Evolutionary conservation across 2,888 invertebrate species (phyloP).

Genomic region (Parochlus steinenii): DNA sequence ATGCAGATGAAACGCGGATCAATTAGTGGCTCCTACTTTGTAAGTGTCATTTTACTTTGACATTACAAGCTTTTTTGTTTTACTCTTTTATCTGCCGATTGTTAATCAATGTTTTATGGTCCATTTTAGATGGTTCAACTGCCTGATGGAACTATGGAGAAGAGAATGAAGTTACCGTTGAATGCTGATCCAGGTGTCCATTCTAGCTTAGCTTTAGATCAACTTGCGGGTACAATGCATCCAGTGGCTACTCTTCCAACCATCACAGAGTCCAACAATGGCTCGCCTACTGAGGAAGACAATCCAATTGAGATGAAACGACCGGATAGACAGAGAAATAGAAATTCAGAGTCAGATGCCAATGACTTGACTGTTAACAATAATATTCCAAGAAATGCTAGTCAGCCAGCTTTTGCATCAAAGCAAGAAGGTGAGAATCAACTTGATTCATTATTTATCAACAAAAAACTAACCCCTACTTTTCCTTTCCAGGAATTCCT

Average conservation of each 20-base stretch:
- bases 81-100: not conserved
- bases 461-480: too few species aligned
- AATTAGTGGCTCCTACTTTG: constrained; percentile 73
- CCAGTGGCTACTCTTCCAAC: constrained; percentile 77
- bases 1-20: constrained; percentile 83
- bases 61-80: constrained; percentile 24
- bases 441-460: not conserved
- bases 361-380: constrained; percentile 20
- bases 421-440: constrained; percentile 39
- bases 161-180: constrained; percentile 73
- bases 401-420: constrained; percentile 69
- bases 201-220: constrained; percentile 77
- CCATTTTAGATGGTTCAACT: constrained; percentile 73
- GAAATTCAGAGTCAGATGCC: constrained; percentile 26
- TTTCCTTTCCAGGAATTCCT: constrained; percentile 34
- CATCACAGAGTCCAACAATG: constrained; percentile 53
- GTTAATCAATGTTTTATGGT: too few species aligned
- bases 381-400: constrained; percentile 64
- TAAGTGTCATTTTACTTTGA: too few species aligned
- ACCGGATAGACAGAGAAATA: constrained; percentile 19
- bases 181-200: constrained; percentile 90
- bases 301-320: constrained; percentile 16
- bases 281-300: not conserved
- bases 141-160: constrained; percentile 82
- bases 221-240: constrained; percentile 62